A percentile compares a stretch with the other conserved stretches of the same genome.
phyloP scores from a whole-genome alignment of 2,113 vertebrate genomes.

The Chamaea fasciata region DNA sequence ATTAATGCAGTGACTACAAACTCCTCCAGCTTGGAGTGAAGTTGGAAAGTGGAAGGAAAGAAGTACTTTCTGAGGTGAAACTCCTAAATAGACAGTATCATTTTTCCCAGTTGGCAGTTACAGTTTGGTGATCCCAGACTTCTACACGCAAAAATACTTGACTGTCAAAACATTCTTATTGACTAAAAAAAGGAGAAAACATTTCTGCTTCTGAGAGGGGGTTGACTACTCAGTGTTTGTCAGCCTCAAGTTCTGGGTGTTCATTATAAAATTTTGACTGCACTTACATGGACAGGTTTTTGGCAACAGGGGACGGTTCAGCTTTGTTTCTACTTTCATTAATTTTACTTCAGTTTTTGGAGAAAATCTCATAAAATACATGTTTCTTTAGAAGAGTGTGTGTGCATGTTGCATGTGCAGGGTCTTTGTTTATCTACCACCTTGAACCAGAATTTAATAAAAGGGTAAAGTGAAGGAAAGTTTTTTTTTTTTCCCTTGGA shows the following conservation, averaged over 20 bases:
- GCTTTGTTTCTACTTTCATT: background rate
- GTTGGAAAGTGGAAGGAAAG: background rate
- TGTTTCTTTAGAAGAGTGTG: background rate
- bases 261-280: background rate
- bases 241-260: background rate
- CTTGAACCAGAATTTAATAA: background rate
- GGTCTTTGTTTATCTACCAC: background rate
- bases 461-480: background rate
- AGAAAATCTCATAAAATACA: background rate
- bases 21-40: background rate
- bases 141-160: background rate
- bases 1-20: background rate
- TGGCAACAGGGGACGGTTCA: background rate
- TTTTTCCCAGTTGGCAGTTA: background rate
- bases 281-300: background rate
- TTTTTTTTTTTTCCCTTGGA: background rate
- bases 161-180: background rate
- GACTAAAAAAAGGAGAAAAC: background rate
- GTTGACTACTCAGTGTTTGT: background rate
- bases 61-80: background rate
- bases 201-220: background rate
- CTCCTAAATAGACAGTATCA: background rate
- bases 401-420: rapidly evolving
- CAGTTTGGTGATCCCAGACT: background rate
- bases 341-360: background rate